A percentile compares a stretch with the other conserved stretches of the same genome.
phyloP scores from a whole-genome alignment of 2,888 invertebrate species.

The Tipula lateralis region DNA sequence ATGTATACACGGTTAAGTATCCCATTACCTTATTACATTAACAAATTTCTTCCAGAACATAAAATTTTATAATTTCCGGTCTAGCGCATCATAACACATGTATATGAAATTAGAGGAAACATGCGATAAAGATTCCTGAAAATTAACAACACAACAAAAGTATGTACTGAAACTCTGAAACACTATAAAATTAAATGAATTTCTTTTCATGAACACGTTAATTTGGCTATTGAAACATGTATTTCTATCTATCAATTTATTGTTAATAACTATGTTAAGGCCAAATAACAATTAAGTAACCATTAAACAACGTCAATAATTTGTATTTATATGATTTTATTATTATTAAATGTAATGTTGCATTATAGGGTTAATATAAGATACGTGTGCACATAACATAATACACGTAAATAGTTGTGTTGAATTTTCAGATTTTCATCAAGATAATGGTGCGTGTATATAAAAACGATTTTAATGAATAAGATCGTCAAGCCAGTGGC shows the following conservation, averaged over 20 bases:
- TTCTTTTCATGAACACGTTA: not conserved
- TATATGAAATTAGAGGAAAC: not conserved
- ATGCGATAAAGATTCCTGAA: not conserved
- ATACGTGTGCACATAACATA: not conserved
- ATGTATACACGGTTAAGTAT: not conserved
- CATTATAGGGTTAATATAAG: not conserved
- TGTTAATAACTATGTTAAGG: conserved; percentile 11
- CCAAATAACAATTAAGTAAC: not conserved
- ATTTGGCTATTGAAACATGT: not conserved
- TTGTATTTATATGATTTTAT: not conserved
- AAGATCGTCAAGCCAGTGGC: not conserved
- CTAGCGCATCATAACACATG: not conserved
- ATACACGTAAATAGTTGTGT: not conserved
- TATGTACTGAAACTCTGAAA: not conserved
- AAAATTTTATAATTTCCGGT: not conserved
- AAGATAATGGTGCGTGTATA: not conserved
- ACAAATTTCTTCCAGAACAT: not conserved
- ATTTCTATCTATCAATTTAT: not conserved
- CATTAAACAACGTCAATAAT: not conserved
- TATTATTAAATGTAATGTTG: not conserved
- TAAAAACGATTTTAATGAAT: not conserved
- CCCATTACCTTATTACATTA: not conserved
- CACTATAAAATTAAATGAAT: not conserved
- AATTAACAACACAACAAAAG: not conserved
- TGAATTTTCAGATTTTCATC: not conserved